Percentiles rank a stretch among this genome's conserved stretches.
These are phyloP conservation scores for Drosophila nr. perissopoda DNA, from an alignment of 2,888 invertebrate species.

Conservation along the genomic window DNA sequence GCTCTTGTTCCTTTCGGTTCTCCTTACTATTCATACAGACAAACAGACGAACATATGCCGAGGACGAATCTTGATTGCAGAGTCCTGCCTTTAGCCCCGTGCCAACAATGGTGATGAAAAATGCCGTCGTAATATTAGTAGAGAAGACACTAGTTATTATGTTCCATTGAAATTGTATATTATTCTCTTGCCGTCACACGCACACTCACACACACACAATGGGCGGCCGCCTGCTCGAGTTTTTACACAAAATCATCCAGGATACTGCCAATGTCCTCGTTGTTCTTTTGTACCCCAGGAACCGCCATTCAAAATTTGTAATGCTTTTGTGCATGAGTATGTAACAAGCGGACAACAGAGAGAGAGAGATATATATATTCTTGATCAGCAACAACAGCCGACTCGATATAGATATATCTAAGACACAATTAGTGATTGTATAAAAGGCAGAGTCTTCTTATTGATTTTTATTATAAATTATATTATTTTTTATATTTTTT, in stretches of 20 bases:
- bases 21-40: constrained; percentile 9
- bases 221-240: neutral
- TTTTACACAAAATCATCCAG: constrained; percentile 8
- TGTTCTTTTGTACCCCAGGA: neutral
- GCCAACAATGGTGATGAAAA: constrained; percentile 38
- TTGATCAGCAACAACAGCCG: neutral
- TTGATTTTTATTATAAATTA: neutral
- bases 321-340: neutral
- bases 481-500: neutral
- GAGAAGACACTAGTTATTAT: constrained; percentile 30
- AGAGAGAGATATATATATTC: neutral
- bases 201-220: constrained; percentile 17
- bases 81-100: constrained; percentile 15
- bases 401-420: neutral
- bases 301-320: neutral
- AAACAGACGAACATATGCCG: constrained; percentile 10
- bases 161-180: constrained; percentile 43
- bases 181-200: constrained; percentile 6
- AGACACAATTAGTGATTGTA: neutral
- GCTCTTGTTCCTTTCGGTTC: constrained; percentile 9
- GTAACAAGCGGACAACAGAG: neutral
- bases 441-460: neutral
- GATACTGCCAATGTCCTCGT: constrained; percentile 28
- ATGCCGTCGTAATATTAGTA: constrained; percentile 31
- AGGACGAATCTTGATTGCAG: constrained; percentile 45